phyloP scores from a whole-genome alignment of 2,888 invertebrate species.

The Agrilus biguttatus region DNA sequence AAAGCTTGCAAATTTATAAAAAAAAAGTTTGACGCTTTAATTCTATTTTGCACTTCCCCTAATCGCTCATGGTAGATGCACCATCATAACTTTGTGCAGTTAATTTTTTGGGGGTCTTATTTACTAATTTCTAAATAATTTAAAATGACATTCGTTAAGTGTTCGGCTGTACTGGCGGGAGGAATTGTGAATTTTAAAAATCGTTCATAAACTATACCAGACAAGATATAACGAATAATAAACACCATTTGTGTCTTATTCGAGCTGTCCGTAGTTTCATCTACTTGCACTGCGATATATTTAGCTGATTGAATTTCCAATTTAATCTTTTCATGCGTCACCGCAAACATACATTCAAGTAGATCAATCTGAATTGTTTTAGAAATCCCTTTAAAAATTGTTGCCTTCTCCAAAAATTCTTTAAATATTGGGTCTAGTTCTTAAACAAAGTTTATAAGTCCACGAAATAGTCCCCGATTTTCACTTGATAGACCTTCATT shows the following conservation, averaged over 20 bases:
- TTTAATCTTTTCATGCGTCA: not conserved
- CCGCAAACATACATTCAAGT: not conserved
- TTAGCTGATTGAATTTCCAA: not conserved
- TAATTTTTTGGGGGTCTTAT: constrained; percentile 9
- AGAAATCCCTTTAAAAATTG: not conserved
- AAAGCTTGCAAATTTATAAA: not conserved
- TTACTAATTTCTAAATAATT: not conserved
- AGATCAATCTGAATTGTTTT: constrained; percentile 1
- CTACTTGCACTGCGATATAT: not conserved
- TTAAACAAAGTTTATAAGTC: not conserved
- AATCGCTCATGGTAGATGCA: constrained; percentile 13
- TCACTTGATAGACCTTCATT: not conserved
- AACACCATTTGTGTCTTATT: constrained; percentile 1
- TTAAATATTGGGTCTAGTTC: not conserved
- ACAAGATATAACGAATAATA: not conserved
- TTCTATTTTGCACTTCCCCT: constrained; percentile 10
- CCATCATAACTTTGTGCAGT: constrained; percentile 17
- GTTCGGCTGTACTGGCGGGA: not conserved
- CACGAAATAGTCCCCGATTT: constrained; percentile 1
- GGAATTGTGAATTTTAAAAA: not conserved
- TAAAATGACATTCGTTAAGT: too few species aligned
- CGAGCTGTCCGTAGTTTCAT: constrained; percentile 1
- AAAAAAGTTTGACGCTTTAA: constrained; percentile 4
- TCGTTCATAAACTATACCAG: not conserved
- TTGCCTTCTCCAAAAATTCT: not conserved